Evolutionary conservation across 1,140 invertebrate genomes (phyloP).

Genomic region (Theocolax elegans): DNA sequence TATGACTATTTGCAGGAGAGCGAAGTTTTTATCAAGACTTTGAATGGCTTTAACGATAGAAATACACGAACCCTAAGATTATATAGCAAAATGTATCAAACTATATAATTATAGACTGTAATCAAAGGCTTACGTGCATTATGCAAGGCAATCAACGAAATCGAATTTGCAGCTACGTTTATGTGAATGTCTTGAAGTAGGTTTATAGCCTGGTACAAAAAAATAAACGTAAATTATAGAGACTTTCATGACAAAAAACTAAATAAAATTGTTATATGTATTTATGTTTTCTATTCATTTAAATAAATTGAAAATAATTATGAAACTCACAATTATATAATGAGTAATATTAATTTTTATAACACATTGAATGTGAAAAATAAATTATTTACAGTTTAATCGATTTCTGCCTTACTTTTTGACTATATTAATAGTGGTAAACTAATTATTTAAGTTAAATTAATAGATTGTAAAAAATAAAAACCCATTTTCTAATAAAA

Average conservation of each 20-base stretch:
- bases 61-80: conserved; percentile 13
- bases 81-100: conserved; percentile 26
- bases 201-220: conserved; percentile 5
- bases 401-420: not conserved
- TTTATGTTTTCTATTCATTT: conserved; percentile 35
- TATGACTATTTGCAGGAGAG: conserved; percentile 18
- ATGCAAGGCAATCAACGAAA: conserved; percentile 1
- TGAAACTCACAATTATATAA: conserved; percentile 4
- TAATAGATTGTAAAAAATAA: too few relatives aligned
- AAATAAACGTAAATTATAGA: conserved; percentile 11
- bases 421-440: too few relatives aligned
- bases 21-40: conserved; percentile 13
- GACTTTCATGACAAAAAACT: conserved; percentile 28
- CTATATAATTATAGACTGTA: conserved; percentile 4
- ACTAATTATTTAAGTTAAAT: too few relatives aligned
- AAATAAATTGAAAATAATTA: conserved; percentile 25
- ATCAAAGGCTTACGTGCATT: conserved; percentile 15
- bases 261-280: conserved; percentile 32
- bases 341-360: conserved; percentile 41
- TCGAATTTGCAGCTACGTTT: conserved; percentile 18
- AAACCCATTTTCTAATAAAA: too few relatives aligned
- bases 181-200: conserved; percentile 23
- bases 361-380: conserved; percentile 28
- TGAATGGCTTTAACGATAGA: conserved; percentile 19
- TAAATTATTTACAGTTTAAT: conserved; percentile 35